phyloP scores from a whole-genome alignment of 2,888 invertebrate genomes.

The Euproctis similis region DNA sequence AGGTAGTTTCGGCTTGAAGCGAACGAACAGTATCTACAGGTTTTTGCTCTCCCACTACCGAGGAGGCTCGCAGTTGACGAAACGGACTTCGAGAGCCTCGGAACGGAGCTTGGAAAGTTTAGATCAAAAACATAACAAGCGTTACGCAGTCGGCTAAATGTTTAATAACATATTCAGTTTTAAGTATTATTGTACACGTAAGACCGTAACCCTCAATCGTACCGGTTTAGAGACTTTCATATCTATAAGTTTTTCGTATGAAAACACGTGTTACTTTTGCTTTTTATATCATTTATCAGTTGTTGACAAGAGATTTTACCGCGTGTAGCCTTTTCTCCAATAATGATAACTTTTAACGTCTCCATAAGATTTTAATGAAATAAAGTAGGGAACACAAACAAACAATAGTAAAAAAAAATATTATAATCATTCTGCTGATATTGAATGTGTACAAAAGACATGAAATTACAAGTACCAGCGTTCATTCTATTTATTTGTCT shows the following conservation, averaged over 20 bases:
- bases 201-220: constrained; percentile 19
- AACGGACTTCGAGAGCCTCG: constrained; percentile 61
- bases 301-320: too few relatives aligned
- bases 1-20: constrained; percentile 67
- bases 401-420: too few relatives aligned
- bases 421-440: too few relatives aligned
- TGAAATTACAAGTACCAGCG: too few relatives aligned
- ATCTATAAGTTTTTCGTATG: constrained; percentile 13
- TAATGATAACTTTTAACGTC: too few relatives aligned
- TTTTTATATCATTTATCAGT: constrained; percentile 13
- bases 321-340: too few relatives aligned
- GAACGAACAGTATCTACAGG: constrained; percentile 72
- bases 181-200: constrained; percentile 12
- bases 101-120: constrained; percentile 59
- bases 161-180: constrained; percentile 9
- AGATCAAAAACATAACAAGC: constrained; percentile 52
- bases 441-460: too few relatives aligned
- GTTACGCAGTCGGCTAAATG: constrained; percentile 39
- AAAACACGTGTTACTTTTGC: constrained; percentile 22
- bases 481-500: too few relatives aligned
- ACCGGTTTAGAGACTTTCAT: constrained; percentile 17
- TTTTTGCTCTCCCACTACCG: constrained; percentile 75
- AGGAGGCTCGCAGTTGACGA: constrained; percentile 66
- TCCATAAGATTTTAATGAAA: too few relatives aligned
- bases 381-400: too few relatives aligned